Evolutionary conservation across 1,140 invertebrate genomes (phyloP).

Genomic region (Anthonomus grandis): DNA sequence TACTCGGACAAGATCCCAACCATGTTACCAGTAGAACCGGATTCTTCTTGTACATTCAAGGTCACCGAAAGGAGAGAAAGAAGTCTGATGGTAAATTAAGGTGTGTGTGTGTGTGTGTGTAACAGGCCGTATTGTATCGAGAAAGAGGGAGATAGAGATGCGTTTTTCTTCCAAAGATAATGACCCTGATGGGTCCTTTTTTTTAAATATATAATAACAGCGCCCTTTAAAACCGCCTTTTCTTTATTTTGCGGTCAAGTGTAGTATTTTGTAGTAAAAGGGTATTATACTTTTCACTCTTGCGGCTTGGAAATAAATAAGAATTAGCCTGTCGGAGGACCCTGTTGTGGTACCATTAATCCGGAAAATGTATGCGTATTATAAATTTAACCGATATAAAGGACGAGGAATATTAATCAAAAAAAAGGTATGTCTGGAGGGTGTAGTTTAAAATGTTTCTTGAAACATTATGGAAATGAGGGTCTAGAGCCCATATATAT

Average conservation of each 20-base stretch:
- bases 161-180: conserved; percentile 16
- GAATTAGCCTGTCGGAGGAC: too few species aligned
- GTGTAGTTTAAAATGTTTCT: too few species aligned
- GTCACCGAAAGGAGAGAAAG: conserved; percentile 29
- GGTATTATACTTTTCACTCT: conserved; percentile 9
- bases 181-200: conserved; percentile 18
- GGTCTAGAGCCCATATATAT: too few species aligned
- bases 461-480: too few species aligned
- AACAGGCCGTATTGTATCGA: conserved; percentile 22
- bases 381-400: too few species aligned
- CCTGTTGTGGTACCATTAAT: too few species aligned
- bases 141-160: conserved; percentile 8
- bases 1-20: conserved; percentile 24
- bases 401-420: too few species aligned
- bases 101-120: conserved; percentile 28
- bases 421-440: too few species aligned
- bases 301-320: too few species aligned
- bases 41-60: conserved; percentile 40
- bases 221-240: conserved; percentile 4
- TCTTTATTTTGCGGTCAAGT: conserved; percentile 11
- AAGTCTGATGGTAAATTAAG: conserved; percentile 34
- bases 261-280: conserved; percentile 14
- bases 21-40: conserved; percentile 39
- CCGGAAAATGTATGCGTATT: too few species aligned
- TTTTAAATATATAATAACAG: conserved; percentile 16